These are phyloP conservation scores for Thecocarcelia acutangulata DNA, from an alignment of 2,888 invertebrate genomes.

Conservation along the genomic window DNA sequence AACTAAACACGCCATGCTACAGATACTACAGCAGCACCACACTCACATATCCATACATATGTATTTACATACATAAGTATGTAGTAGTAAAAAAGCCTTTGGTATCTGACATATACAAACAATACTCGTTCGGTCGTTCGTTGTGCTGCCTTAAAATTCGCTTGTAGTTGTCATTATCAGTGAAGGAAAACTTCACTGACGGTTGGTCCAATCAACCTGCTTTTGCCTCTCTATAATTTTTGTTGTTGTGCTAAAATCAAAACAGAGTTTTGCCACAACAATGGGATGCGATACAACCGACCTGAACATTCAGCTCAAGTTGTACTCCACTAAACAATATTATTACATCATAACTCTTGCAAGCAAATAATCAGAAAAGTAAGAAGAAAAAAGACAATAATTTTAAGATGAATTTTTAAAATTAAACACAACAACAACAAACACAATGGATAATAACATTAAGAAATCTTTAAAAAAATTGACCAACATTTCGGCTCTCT, in stretches of 20 bases:
- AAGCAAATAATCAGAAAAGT: slow-evolving; percentile 28
- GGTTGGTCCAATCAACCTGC: neutral
- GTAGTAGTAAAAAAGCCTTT: neutral
- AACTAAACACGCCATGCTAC: slow-evolving; percentile 46
- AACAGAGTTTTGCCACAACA: slow-evolving; percentile 15
- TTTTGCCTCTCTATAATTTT: neutral
- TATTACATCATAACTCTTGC: slow-evolving; percentile 50
- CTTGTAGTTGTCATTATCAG: slow-evolving; percentile 27
- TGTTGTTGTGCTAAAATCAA: slow-evolving; percentile 19
- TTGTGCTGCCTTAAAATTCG: slow-evolving; percentile 10
- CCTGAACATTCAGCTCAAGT: neutral
- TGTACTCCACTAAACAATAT: slow-evolving; percentile 24
- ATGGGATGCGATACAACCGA: neutral
- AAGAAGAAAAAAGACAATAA: neutral
- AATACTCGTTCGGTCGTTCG: slow-evolving; percentile 5
- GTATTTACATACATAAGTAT: neutral
- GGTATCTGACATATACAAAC: slow-evolving; percentile 24
- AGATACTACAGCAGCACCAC: slow-evolving; percentile 18
- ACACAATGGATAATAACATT: neutral
- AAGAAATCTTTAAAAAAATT: slow-evolving; percentile 37
- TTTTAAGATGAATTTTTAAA: slow-evolving; percentile 26
- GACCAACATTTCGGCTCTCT: slow-evolving; percentile 30
- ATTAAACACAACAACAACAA: slow-evolving; percentile 14
- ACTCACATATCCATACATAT: too few relatives aligned
- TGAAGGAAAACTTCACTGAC: slow-evolving; percentile 26